These are phyloP conservation scores for Thera britannica DNA, from an alignment of 2,888 invertebrate species.

Conservation along the genomic window DNA sequence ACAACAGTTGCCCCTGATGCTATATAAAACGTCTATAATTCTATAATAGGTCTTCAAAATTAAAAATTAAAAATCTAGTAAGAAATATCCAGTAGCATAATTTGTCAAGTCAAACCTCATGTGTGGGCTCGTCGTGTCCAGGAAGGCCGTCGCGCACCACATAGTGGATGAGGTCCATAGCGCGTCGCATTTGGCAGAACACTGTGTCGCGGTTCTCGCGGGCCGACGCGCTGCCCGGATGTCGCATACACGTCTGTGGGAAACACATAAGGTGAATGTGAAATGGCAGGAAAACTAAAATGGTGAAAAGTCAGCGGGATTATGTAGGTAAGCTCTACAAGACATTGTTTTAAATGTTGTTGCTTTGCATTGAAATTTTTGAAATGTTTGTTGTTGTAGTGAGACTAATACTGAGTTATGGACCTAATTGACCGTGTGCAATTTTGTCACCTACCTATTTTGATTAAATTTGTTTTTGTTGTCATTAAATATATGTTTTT, in stretches of 20 bases:
- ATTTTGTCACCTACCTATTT: too few relatives aligned
- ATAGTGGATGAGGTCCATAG: conserved; percentile 98
- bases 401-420: too few relatives aligned
- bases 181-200: conserved; percentile 98
- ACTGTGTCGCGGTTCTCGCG: conserved; percentile 98
- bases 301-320: neutral
- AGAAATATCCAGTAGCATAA: neutral
- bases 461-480: too few relatives aligned
- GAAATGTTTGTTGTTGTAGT: too few relatives aligned
- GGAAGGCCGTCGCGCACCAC: conserved; percentile 98
- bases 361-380: too few relatives aligned
- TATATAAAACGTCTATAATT: too few relatives aligned
- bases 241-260: conserved; percentile 93
- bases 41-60: too few relatives aligned
- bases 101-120: conserved; percentile 66
- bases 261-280: neutral
- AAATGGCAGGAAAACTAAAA: neutral
- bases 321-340: neutral
- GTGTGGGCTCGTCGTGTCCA: conserved; percentile 82
- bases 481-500: too few relatives aligned
- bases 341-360: neutral
- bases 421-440: too few relatives aligned
- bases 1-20: too few relatives aligned
- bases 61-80: too few relatives aligned
- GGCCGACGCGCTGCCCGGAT: conserved; percentile 96